These are phyloP conservation scores for Macrophya annulata DNA, from an alignment of 2,888 invertebrate species.

Conservation along the genomic window DNA sequence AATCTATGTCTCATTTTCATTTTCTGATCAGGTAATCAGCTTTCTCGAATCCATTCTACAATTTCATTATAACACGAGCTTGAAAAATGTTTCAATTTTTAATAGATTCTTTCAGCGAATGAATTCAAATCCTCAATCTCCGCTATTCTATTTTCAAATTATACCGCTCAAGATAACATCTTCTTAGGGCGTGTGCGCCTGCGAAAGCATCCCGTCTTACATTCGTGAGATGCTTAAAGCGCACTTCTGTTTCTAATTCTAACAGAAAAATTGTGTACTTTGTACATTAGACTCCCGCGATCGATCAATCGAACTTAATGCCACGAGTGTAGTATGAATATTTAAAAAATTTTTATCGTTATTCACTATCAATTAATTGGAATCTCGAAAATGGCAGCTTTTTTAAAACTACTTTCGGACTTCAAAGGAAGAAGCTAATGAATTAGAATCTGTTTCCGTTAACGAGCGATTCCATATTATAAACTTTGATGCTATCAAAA, in stretches of 20 bases:
- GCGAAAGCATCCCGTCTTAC: slow-evolving; percentile 38
- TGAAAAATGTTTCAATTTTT: not conserved
- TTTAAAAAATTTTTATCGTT: not conserved
- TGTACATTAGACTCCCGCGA: not conserved
- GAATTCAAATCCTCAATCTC: not conserved
- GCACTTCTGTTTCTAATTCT: not conserved
- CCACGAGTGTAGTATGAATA: not conserved
- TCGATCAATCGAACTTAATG: not conserved
- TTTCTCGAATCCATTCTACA: not conserved
- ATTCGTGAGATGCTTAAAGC: not conserved
- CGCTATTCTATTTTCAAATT: not conserved
- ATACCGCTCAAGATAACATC: not conserved
- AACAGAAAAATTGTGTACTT: not conserved
- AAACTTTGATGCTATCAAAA: not conserved
- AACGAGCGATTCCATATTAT: not conserved
- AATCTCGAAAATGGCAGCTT: not conserved
- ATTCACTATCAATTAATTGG: not conserved
- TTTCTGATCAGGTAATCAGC: not conserved
- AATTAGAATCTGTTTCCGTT: not conserved
- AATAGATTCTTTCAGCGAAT: not conserved
- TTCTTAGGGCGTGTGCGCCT: slow-evolving; percentile 25
- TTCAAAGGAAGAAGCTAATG: not conserved
- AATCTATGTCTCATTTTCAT: not conserved
- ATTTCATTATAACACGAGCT: not conserved
- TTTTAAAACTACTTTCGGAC: not conserved